Percentiles rank a stretch among this genome's conserved stretches.
Evolutionary conservation across 2,888 invertebrate species (phyloP).

Genomic region (Norana najaformis): DNA sequence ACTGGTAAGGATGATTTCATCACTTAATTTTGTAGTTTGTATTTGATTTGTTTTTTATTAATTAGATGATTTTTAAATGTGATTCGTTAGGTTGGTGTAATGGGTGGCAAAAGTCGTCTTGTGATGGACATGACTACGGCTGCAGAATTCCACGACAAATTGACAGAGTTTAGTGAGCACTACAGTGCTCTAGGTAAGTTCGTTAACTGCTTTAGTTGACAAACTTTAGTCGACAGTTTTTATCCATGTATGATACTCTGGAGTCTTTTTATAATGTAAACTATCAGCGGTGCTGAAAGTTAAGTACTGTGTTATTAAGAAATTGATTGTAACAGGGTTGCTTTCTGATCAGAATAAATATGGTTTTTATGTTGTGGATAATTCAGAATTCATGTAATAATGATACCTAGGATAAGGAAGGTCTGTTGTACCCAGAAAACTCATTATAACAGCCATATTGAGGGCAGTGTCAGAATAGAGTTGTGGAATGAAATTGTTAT

Average conservation of each 20-base stretch:
- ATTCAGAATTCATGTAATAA: neutral
- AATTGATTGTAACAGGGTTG: neutral
- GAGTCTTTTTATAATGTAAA: neutral
- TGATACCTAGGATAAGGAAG: neutral
- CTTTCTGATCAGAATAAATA: neutral
- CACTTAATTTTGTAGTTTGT: neutral
- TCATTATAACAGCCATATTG: neutral
- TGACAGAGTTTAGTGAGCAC: conserved; percentile 15
- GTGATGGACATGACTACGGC: conserved; percentile 25
- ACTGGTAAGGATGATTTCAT: neutral
- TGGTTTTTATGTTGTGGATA: neutral
- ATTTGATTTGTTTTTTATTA: neutral
- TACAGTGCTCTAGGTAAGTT: conserved; percentile 21
- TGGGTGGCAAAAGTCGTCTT: conserved; percentile 21
- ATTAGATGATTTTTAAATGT: neutral
- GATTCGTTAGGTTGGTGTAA: conserved; percentile 19
- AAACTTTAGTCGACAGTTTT: neutral
- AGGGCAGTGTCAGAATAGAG: neutral
- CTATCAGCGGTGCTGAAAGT: neutral
- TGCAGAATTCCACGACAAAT: conserved; percentile 25
- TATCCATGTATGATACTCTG: neutral
- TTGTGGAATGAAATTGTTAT: no score
- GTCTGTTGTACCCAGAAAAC: neutral
- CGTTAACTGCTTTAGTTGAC: no score
- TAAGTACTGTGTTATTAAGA: neutral